These are phyloP conservation scores for Atethmia centrago DNA, from an alignment of 2,888 invertebrate species.

Conservation along the genomic window DNA sequence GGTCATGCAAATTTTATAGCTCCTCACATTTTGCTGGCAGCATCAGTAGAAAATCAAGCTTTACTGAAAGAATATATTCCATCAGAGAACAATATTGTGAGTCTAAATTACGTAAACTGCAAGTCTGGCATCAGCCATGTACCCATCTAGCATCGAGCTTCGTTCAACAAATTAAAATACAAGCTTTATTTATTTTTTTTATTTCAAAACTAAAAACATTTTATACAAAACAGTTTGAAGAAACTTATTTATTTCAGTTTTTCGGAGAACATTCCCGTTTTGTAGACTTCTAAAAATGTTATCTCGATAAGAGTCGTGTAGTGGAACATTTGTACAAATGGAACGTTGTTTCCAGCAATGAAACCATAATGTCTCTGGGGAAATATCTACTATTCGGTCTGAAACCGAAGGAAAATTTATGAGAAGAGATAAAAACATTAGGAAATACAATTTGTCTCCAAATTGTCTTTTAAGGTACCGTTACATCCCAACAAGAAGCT, in stretches of 20 bases:
- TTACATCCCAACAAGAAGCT: not conserved
- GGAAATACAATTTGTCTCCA: constrained; percentile 36
- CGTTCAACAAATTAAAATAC: constrained; percentile 13
- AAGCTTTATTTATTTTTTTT: constrained; percentile 8
- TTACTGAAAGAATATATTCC: not conserved
- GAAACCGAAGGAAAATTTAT: constrained; percentile 34
- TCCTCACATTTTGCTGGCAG: constrained; percentile 10
- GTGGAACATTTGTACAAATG: constrained; percentile 36
- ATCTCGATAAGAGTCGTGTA: not conserved
- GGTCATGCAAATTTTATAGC: constrained; percentile 51
- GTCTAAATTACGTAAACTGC: constrained; percentile 14
- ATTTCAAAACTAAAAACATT: constrained; percentile 1
- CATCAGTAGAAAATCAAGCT: constrained; percentile 19
- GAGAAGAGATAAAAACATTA: constrained; percentile 22
- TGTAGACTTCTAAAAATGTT: not conserved
- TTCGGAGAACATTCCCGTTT: not conserved
- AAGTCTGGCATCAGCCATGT: not conserved
- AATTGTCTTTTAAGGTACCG: constrained; percentile 21
- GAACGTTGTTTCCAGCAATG: constrained; percentile 12
- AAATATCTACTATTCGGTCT: constrained; percentile 32
- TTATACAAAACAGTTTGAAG: constrained; percentile 1
- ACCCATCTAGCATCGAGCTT: not conserved
- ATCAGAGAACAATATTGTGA: not conserved
- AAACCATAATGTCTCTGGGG: constrained; percentile 27
- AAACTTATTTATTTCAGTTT: constrained; percentile 27